Conservation (phyloP, 2,888 invertebrate genomes). For the Byasa hedistus region DNA sequence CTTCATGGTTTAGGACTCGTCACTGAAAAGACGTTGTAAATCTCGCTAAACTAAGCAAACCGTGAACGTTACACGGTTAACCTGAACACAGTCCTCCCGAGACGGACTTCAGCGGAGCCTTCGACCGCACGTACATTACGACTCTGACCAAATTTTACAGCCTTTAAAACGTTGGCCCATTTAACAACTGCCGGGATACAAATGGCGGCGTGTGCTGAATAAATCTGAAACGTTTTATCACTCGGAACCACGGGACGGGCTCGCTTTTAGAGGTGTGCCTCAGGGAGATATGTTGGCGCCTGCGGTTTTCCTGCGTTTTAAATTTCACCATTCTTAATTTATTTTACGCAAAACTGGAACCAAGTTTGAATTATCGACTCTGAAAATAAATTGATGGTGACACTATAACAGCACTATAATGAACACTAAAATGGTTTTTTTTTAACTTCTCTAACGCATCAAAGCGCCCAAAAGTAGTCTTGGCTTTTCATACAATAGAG, state of each 20-base stretch:
- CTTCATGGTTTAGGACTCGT: too few relatives aligned
- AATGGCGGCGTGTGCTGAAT: slow-evolving; percentile 58
- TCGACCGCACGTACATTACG: slow-evolving; percentile 48
- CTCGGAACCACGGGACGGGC: slow-evolving; percentile 49
- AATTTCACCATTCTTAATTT: slow-evolving; percentile 27
- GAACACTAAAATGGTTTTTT: too few relatives aligned
- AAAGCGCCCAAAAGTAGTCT: too few relatives aligned
- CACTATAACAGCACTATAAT: too few relatives aligned
- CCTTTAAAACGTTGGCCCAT: slow-evolving; percentile 56
- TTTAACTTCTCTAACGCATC: too few relatives aligned
- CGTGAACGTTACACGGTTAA: slow-evolving; percentile 25
- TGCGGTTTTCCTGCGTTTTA: slow-evolving; percentile 37
- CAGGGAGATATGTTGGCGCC: slow-evolving; percentile 49
- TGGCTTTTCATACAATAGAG: too few relatives aligned
- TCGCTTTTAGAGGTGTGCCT: slow-evolving; percentile 45
- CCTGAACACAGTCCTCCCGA: slow-evolving; percentile 30
- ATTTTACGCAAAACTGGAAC: slow-evolving; percentile 6
- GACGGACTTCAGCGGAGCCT: slow-evolving; percentile 36
- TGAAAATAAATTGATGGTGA: too few relatives aligned
- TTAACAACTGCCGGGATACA: slow-evolving; percentile 61
- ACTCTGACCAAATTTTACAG: slow-evolving; percentile 49
- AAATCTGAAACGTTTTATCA: slow-evolving; percentile 70
- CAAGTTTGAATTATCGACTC: not conserved
- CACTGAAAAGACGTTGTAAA: not conserved
- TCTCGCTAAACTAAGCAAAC: slow-evolving; percentile 17